Evolutionary conservation across 2,797 vertebrate genomes (phyloP).

Genomic region (Hippocampus kuda): DNA sequence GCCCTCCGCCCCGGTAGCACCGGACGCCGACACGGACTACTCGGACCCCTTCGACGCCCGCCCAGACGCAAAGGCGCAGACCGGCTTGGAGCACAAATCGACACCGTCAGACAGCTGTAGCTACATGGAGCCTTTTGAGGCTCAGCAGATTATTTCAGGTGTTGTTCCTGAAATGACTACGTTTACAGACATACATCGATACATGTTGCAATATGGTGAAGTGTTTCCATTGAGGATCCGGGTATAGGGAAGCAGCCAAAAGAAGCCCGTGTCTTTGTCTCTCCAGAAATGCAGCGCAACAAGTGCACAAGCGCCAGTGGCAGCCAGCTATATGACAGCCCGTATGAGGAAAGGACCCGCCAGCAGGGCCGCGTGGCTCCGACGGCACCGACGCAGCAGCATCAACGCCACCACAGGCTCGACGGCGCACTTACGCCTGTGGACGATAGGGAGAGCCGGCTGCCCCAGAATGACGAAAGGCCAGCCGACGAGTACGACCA

Average conservation of each 20-base stretch:
- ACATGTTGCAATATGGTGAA: not conserved
- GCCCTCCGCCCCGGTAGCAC: slow-evolving; percentile 50
- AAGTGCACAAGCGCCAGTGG: slow-evolving; percentile 42
- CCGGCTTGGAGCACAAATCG: slow-evolving; percentile 51
- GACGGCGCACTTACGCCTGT: slow-evolving; percentile 25
- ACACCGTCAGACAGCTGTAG: slow-evolving; percentile 64
- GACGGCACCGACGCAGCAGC: slow-evolving; percentile 20
- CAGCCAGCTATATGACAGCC: slow-evolving; percentile 78
- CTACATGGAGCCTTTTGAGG: slow-evolving; percentile 79
- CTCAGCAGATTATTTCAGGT: slow-evolving; percentile 71
- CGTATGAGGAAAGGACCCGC: slow-evolving; percentile 69
- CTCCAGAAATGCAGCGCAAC: slow-evolving; percentile 56
- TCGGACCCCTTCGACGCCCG: slow-evolving; percentile 80
- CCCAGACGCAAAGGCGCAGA: slow-evolving; percentile 40
- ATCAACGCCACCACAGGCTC: slow-evolving; percentile 10
- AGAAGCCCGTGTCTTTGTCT: not conserved
- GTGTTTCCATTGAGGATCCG: not conserved
- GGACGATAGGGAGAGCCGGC: slow-evolving; percentile 64
- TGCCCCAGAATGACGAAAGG: slow-evolving; percentile 80
- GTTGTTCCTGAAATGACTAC: not conserved
- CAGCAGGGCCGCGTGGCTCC: slow-evolving; percentile 30
- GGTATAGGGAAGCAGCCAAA: no score
- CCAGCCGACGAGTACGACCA: slow-evolving; percentile 86
- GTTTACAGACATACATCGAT: not conserved
- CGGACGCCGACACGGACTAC: slow-evolving; percentile 68